Evolutionary conservation across 2,113 vertebrate genomes (phyloP).

Genomic region (Microtus richardsoni): DNA sequence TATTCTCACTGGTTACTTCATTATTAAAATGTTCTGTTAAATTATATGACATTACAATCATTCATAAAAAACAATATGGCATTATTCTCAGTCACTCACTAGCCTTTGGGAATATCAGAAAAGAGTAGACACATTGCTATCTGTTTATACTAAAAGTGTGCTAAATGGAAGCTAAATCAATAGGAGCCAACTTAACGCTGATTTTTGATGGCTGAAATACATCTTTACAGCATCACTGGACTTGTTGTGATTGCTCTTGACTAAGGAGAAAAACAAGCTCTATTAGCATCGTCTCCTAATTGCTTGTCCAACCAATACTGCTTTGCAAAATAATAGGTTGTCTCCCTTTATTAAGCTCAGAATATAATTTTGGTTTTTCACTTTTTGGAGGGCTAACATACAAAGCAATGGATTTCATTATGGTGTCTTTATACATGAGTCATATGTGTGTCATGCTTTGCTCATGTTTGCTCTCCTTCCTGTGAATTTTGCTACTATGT

Average conservation of each 20-base stretch:
- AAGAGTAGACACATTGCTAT: background rate
- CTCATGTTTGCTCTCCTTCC: background rate
- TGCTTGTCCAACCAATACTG: background rate
- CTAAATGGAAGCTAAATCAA: background rate
- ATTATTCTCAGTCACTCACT: background rate
- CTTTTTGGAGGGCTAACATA: background rate
- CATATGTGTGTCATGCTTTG: background rate
- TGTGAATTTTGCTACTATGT: background rate
- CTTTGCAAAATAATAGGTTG: slow-evolving; percentile 28
- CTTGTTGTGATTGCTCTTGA: slow-evolving; percentile 26
- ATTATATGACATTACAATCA: background rate
- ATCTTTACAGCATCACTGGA: background rate
- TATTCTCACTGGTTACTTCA: slow-evolving; percentile 36
- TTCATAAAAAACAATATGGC: background rate
- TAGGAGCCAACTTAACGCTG: background rate
- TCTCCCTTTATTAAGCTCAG: background rate
- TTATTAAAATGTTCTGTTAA: slow-evolving; percentile 25
- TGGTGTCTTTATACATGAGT: background rate
- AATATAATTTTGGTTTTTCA: background rate
- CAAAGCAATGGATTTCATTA: background rate
- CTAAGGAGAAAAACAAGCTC: background rate
- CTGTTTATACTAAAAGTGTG: slow-evolving; percentile 29
- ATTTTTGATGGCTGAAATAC: background rate
- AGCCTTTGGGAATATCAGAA: slow-evolving; percentile 47
- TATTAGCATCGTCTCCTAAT: background rate